Evolutionary conservation across 92 coral and sea anemone species (phyloP).

Genomic region (Montipora capitata): DNA sequence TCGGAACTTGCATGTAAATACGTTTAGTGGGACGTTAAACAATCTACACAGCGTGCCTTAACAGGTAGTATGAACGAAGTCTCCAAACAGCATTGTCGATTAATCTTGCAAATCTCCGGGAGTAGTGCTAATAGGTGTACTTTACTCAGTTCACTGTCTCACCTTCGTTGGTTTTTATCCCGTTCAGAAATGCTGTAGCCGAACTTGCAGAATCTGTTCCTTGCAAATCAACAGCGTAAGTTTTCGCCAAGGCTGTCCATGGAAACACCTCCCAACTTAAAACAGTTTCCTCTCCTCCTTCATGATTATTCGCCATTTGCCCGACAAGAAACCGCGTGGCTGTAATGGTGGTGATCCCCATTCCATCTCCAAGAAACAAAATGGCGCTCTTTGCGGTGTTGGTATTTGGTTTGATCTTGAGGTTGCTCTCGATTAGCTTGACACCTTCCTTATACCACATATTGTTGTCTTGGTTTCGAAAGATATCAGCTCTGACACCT

Average conservation of each 20-base stretch:
- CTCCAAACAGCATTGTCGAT: too few species aligned
- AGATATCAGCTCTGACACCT: constrained; percentile 36
- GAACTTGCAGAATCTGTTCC: constrained; percentile 87
- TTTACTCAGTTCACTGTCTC: too few species aligned
- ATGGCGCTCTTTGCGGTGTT: constrained; percentile 80
- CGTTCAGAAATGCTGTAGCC: constrained; percentile 83
- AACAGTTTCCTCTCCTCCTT: constrained; percentile 77
- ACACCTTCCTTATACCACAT: constrained; percentile 76
- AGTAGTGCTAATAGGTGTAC: too few species aligned
- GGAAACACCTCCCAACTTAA: constrained; percentile 85
- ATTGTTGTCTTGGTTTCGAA: constrained; percentile 62
- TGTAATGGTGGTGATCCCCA: constrained; percentile 54
- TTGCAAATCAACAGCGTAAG: constrained; percentile 76
- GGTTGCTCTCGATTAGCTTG: constrained; percentile 53
- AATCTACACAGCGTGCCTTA: too few species aligned
- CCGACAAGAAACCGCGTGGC: constrained; percentile 66
- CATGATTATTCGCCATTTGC: constrained; percentile 26
- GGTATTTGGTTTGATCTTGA: constrained; percentile 53
- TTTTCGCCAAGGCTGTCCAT: constrained; percentile 75
- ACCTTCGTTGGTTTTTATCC: constrained; percentile 83
- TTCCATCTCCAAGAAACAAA: constrained; percentile 78
- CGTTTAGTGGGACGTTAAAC: too few species aligned
- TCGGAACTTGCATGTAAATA: too few species aligned
- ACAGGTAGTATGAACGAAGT: too few species aligned
- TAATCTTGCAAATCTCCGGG: too few species aligned